A percentile compares a stretch with the other conserved stretches of the same genome.
Conservation (phyloP, 2,888 invertebrate genomes). For the Phalera bucephala region DNA sequence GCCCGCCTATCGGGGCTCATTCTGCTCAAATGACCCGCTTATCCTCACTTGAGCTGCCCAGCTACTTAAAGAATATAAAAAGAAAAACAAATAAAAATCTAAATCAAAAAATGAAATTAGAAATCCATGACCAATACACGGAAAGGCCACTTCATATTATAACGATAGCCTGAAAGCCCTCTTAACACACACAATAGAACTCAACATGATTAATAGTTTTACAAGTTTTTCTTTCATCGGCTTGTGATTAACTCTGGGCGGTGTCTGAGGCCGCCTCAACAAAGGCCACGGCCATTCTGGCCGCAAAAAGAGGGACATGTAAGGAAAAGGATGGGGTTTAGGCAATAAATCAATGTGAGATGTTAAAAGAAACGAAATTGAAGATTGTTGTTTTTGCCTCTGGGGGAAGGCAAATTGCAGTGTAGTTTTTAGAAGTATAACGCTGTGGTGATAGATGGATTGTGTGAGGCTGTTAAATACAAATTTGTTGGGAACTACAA, state of each 20-base stretch:
- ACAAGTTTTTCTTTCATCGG: not conserved
- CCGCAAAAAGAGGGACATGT: not conserved
- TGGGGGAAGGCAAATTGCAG: not conserved
- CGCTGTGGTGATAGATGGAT: no score
- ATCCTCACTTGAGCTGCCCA: no score
- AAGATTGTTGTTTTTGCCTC: not conserved
- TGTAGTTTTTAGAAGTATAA: no score
- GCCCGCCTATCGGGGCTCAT: no score
- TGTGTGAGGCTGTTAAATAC: no score
- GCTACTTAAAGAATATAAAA: no score
- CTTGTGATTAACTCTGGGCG: not conserved
- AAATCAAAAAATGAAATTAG: no score
- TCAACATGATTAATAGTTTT: not conserved
- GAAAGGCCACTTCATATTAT: no score
- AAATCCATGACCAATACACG: no score
- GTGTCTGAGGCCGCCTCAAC: not conserved
- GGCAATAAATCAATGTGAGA: not conserved
- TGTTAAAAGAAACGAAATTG: not conserved
- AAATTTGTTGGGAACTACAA: no score
- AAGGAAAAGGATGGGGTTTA: not conserved
- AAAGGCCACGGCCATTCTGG: not conserved
- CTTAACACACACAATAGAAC: conserved; percentile 1
- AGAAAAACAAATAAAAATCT: no score
- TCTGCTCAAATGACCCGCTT: no score
- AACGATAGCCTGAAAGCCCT: not conserved